These are phyloP conservation scores for Notarius quadriscutis DNA, from an alignment of 2,113 vertebrate species.

Conservation along the genomic window DNA sequence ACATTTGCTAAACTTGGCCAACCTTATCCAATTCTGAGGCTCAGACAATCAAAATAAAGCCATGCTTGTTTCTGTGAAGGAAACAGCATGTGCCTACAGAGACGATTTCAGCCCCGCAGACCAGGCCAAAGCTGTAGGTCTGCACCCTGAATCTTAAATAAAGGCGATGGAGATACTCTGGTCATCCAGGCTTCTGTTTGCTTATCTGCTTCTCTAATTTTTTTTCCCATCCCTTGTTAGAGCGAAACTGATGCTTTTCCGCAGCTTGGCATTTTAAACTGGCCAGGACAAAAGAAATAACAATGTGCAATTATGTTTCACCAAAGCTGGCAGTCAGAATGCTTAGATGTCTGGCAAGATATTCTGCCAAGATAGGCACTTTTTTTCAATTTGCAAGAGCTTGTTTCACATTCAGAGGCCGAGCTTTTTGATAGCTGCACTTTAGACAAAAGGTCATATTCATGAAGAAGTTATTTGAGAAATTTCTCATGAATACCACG, in stretches of 20 bases:
- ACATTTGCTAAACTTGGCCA: slow-evolving; percentile 55
- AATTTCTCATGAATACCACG: slow-evolving; percentile 50
- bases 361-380: slow-evolving; percentile 59
- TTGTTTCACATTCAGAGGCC: slow-evolving; percentile 59
- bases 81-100: slow-evolving; percentile 54
- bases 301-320: slow-evolving; percentile 66
- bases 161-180: slow-evolving; percentile 65
- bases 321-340: slow-evolving; percentile 59
- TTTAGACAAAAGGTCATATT: slow-evolving; percentile 69
- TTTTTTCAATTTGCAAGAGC: slow-evolving; percentile 54
- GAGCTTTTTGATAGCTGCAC: slow-evolving; percentile 59
- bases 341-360: slow-evolving; percentile 61
- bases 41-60: slow-evolving; percentile 63
- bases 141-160: slow-evolving; percentile 70
- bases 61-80: slow-evolving; percentile 58
- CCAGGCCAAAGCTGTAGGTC: slow-evolving; percentile 59
- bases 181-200: slow-evolving; percentile 65
- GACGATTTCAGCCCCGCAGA: slow-evolving; percentile 65
- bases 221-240: slow-evolving; percentile 58
- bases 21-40: slow-evolving; percentile 51
- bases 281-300: slow-evolving; percentile 45
- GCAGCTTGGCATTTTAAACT: slow-evolving; percentile 68
- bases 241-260: slow-evolving; percentile 59
- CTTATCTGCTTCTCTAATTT: slow-evolving; percentile 66
- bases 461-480: slow-evolving; percentile 61